phyloP scores from a whole-genome alignment of 2,888 invertebrate genomes.

The Sinodicranocentrus sp. region DNA sequence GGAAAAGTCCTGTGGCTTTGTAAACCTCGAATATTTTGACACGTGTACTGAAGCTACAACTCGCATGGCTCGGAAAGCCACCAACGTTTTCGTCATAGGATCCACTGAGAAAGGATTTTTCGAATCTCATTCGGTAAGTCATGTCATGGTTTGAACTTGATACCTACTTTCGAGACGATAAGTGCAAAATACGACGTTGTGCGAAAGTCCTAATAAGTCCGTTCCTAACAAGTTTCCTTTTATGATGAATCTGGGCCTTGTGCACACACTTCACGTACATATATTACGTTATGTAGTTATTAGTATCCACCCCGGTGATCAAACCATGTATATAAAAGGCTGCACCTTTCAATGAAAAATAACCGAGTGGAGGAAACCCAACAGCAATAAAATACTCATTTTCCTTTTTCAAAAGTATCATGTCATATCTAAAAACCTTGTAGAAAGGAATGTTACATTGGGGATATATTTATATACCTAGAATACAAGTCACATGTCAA shows the following conservation, averaged over 20 bases:
- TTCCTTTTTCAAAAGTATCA: conserved; percentile 18
- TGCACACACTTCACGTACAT: not conserved
- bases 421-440: conserved; percentile 14
- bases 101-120: conserved; percentile 77
- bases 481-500: conserved; percentile 22
- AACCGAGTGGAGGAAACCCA: conserved; percentile 38
- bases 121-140: conserved; percentile 76
- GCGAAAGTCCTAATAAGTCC: conserved; percentile 37
- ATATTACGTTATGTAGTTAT: conserved; percentile 16
- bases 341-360: too few relatives aligned
- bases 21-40: conserved; percentile 78
- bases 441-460: too few relatives aligned
- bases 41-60: conserved; percentile 77
- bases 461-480: too few relatives aligned
- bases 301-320: conserved; percentile 39
- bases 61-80: conserved; percentile 77
- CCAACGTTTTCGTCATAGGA: conserved; percentile 77
- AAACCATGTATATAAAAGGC: too few relatives aligned
- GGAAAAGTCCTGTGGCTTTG: conserved; percentile 77
- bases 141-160: conserved; percentile 30
- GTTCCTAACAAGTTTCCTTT: conserved; percentile 69
- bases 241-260: conserved; percentile 59
- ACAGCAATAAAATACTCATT: conserved; percentile 22
- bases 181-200: too few relatives aligned
- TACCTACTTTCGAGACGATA: conserved; percentile 48